These are phyloP conservation scores for Papilio gigon DNA, from an alignment of 2,888 invertebrate species.

Conservation along the genomic window DNA sequence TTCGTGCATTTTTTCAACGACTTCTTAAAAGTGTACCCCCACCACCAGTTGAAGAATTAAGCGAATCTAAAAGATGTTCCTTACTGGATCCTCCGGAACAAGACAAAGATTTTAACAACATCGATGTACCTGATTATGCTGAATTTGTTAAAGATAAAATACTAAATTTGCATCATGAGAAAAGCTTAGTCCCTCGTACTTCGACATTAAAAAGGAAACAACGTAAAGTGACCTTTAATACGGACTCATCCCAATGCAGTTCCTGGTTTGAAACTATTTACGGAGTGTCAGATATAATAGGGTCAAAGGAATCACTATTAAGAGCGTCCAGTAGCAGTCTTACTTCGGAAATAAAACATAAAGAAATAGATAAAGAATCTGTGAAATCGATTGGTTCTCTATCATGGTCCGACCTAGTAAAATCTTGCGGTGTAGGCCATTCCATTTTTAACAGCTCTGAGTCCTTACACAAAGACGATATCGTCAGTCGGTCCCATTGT, in stretches of 20 bases:
- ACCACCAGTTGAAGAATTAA: slow-evolving; percentile 60
- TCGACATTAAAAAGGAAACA: slow-evolving; percentile 66
- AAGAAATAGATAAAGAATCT: slow-evolving; percentile 44
- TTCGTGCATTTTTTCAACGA: slow-evolving; percentile 64
- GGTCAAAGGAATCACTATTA: slow-evolving; percentile 29
- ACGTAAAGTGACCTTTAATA: slow-evolving; percentile 60
- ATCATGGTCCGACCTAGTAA: slow-evolving; percentile 71
- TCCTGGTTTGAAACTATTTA: slow-evolving; percentile 73
- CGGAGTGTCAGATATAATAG: slow-evolving; percentile 62
- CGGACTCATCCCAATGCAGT: slow-evolving; percentile 53
- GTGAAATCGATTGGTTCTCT: slow-evolving; percentile 49
- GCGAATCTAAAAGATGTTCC: slow-evolving; percentile 47
- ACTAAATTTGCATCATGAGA: slow-evolving; percentile 49
- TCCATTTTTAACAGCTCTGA: slow-evolving; percentile 56
- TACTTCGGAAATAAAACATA: not conserved
- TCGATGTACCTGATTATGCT: slow-evolving; percentile 64
- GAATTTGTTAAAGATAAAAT: slow-evolving; percentile 66
- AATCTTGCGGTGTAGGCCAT: slow-evolving; percentile 57
- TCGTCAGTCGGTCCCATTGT: slow-evolving; percentile 62
- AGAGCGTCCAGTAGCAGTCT: not conserved
- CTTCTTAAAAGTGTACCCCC: slow-evolving; percentile 67
- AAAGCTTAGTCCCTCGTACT: slow-evolving; percentile 52
- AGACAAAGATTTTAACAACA: slow-evolving; percentile 55
- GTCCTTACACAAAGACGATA: slow-evolving; percentile 54
- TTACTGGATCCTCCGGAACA: slow-evolving; percentile 45